Conservation (phyloP, 2,113 vertebrate genomes). For the Macrotus californicus region DNA sequence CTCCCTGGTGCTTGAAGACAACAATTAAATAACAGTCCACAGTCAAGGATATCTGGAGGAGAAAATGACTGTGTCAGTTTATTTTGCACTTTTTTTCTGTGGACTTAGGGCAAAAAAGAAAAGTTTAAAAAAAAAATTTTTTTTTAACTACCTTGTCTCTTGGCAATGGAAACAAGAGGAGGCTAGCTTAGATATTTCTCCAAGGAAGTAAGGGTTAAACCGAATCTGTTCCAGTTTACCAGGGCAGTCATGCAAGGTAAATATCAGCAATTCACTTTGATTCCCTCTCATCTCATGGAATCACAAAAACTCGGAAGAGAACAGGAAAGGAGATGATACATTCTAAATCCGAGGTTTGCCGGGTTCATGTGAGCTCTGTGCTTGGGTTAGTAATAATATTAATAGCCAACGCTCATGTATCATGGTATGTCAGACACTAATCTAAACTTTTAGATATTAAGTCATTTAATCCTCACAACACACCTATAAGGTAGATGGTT, state of each 20-base stretch:
- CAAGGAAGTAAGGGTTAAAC: neutral
- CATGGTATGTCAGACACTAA: neutral
- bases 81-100: neutral
- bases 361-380: neutral
- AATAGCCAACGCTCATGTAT: neutral
- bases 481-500: neutral
- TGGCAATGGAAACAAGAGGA: neutral
- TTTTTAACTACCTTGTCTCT: neutral
- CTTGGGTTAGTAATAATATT: neutral
- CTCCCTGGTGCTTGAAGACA: neutral
- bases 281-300: neutral
- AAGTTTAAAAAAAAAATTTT: neutral
- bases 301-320: constrained; percentile 30
- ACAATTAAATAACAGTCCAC: neutral
- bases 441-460: neutral
- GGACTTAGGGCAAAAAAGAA: neutral
- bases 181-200: neutral
- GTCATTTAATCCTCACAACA: neutral
- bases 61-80: neutral
- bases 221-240: neutral
- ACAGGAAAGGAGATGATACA: neutral
- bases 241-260: neutral
- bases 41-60: neutral
- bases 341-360: neutral
- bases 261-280: neutral